Evolutionary conservation across 2,888 invertebrate species (phyloP), one percentile per base, ranked within the genome.

Genomic region (Heteromyza rotundicornis): DNA sequence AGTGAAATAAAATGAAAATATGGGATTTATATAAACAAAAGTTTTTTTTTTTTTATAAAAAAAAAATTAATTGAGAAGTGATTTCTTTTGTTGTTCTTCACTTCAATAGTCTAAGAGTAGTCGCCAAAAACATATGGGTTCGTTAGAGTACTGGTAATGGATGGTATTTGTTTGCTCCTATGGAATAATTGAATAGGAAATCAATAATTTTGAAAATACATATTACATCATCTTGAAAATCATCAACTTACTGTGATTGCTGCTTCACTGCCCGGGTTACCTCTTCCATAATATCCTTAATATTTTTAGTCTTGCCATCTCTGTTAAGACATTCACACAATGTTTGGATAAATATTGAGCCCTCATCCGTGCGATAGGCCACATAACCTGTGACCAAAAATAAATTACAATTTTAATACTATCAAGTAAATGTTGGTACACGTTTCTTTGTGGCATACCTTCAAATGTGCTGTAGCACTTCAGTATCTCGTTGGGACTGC

Each of bases 401-500:
- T n/a, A n/a, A n/a, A n/a, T 47, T 55, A 40, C n/a, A 12, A 52
- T 23, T 12, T 16, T n/a, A n/a, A n/a, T n/a, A n/a, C n/a, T n/a
- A 55, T 12, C 7, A 2, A 56, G 47, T 19, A 14, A 8, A 51
- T 19, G 23, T 19, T 19, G 5, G 12, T 5, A 32, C 7, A 32
- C 12, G 32, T 32, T 32, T 36, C 3, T 17, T n/a, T 2, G 19
- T n/a, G 8, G 23, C 16, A 50, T 64, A 76, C 78, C 83, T 65
- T 82, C 82, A 59, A 76, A 83, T 44, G 80, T 82, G 63, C 83
- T 82, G 50, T 82, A 83, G 52, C 79, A 82, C 63, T 82, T 82
- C 1, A 81, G 68, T 54, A 82, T 80, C 65, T 82, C 80, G 61
- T 71, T 71, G 1, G 82, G 80, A 35, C 68, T 60, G 17, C 79